Base-by-base conservation (phyloP, 2,113 vertebrate species). In the Lichenostomus cassidix region DNA sequence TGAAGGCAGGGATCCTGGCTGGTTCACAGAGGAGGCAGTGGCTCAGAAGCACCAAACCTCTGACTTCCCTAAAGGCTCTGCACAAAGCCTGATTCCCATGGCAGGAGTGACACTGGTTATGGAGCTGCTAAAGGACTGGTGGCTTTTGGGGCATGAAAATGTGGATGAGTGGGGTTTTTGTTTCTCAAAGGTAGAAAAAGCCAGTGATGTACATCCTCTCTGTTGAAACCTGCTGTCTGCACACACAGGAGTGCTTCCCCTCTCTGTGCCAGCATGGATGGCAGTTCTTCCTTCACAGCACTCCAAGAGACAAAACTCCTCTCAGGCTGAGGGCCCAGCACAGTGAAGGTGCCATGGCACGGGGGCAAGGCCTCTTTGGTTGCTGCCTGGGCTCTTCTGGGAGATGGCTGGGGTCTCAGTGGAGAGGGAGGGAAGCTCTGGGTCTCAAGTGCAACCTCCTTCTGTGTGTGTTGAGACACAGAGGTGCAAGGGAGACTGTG, bases 381-480 rank as follows among this genome's bases (percentile, higher is more conserved):
- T 63, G 39, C 74, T 74, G 80, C 56, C 58, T 58, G 50, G 46
- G 17, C 33, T 69, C 7, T 25, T 46, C 49, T 74, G 55, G 53
- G 79, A 44, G 12, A 20, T 5, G 9, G 2, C 11, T 52, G 33
- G 35, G 33, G 24, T 63, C 41, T 64, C 0, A 0, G 25, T 24
- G 37, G 22, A 31, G 55, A 46, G 39, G 18, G 27, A 33, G 21
- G 52, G 46, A 84, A 4, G 7, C 17, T 29, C 12, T 29, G n/a
- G 14, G 7, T 59, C 87, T 64, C 42, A 41, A 68, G 42, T 50
- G 17, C 22, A 55, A 20, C 5, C 15, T 80, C 31, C 50, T 60
- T 55, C 13, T 35, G 3, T 28, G 47, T 71, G 16, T 2, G 5
- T 16, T 52, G 44, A n/a, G 42, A 74, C 49, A 69, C 18, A 15